Evolutionary conservation across 2,797 vertebrate species (phyloP), one percentile per base, ranked within the genome.

Genomic region (Danio choprae): DNA sequence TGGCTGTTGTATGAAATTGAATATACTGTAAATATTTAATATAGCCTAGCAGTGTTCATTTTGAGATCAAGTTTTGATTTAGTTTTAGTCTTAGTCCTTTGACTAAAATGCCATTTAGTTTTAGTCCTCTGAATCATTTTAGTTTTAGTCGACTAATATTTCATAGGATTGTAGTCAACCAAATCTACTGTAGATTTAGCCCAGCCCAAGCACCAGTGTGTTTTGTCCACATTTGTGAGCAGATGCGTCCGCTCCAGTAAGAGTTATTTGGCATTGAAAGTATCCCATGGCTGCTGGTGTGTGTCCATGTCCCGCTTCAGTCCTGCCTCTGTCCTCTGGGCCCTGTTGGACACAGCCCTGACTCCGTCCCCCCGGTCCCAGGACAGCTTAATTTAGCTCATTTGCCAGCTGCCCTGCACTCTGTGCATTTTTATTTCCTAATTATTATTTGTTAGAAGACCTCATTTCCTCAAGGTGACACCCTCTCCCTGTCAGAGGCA

Each of bases 381-480:
- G 59, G 36, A 51, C 55, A 67, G 68, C 75, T 70, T 78, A 78
- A 80, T 70, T 81, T 74, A 74, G 64, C 69, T 74, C 60, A 72
- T 48, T 67, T 64, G 70, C 75, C 58, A 74, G 70, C 77, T 82
- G 63, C 44, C 78, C 64, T 58, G 74, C 56, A 20, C 81, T 82
- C 80, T 67, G 72, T 84, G 82, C 78, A 78, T 84, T 83, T 86
- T 85, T 84, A 84, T 84, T 85, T 81, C 84, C 82, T 86, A 79
- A 86, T 86, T 82, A 84, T 84, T 84, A 75, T 85, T 87, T 88
- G 70, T 84, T 77, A 76, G 68, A 68, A 82, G 83, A 79, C 81
- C 84, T 88, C 64, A 68, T 86, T 85, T 85, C 81, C 78, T 87
- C 80, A 87, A 87, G 86, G 87, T 88, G 86, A 87, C 83, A 87